These are phyloP conservation scores for Rhyacichthys aspro DNA, from an alignment of 2,797 vertebrate species.

Conservation along the genomic window DNA sequence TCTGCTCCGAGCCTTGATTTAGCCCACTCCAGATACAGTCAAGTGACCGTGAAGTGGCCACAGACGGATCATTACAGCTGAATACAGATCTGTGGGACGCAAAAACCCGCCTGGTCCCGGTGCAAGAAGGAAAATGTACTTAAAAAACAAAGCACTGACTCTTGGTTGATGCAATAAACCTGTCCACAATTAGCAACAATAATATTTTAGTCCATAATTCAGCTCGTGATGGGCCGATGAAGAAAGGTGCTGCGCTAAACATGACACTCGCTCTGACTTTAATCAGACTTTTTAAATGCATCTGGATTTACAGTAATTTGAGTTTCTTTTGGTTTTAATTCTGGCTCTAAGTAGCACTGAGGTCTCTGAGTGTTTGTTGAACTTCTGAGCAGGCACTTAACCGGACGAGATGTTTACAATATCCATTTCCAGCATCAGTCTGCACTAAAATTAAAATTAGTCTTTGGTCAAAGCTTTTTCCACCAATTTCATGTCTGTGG, in stretches of 20 bases:
- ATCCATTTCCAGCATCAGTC: too few species aligned
- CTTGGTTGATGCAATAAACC: background rate
- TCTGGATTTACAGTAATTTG: too few species aligned
- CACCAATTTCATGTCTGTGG: too few species aligned
- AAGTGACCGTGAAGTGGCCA: constrained; percentile 21
- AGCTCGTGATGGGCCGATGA: constrained; percentile 1
- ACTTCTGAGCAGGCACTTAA: too few species aligned
- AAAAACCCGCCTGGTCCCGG: constrained; percentile 34
- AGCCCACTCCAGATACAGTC: constrained; percentile 51
- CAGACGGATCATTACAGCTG: constrained; percentile 39
- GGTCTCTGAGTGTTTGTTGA: too few species aligned
- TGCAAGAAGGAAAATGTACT: constrained; percentile 26
- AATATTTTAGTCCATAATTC: background rate
- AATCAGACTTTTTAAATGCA: too few species aligned
- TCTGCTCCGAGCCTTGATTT: constrained; percentile 47
- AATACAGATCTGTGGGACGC: constrained; percentile 36
- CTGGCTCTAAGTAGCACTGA: too few species aligned
- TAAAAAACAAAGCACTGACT: constrained; percentile 12
- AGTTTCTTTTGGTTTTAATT: too few species aligned
- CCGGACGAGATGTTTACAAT: too few species aligned
- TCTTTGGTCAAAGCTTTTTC: too few species aligned
- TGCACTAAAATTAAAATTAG: too few species aligned
- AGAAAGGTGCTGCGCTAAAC: background rate
- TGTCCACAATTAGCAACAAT: background rate
- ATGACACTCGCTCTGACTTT: too few species aligned